A percentile compares a stretch with the other conserved stretches of the same genome.
These are phyloP conservation scores for Microplitis mediator DNA, from an alignment of 1,140 invertebrate genomes.

Conservation along the genomic window DNA sequence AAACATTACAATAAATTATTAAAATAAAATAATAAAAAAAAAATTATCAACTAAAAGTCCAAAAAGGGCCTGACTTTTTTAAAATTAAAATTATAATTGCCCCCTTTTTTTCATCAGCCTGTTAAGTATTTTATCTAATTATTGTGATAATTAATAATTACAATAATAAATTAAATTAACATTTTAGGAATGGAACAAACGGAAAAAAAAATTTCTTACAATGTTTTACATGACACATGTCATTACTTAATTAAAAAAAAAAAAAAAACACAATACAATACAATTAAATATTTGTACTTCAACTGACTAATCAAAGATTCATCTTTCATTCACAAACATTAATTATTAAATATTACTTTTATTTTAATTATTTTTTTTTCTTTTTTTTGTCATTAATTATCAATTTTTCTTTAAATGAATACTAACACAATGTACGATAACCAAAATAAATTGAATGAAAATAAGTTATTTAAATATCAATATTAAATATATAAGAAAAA, in stretches of 20 bases:
- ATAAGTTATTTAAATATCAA: not conserved
- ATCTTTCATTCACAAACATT: constrained; percentile 19
- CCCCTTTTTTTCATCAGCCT: constrained; percentile 29
- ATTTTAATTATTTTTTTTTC: constrained; percentile 34
- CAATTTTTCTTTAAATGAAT: not conserved
- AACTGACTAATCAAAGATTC: constrained; percentile 60
- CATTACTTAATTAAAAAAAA: constrained; percentile 48
- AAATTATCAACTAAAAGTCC: not conserved
- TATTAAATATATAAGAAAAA: not conserved
- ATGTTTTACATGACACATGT: constrained; percentile 43
- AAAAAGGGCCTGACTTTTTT: not conserved
- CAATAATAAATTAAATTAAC: constrained; percentile 1
- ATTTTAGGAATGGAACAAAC: constrained; percentile 52
- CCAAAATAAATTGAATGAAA: not conserved
- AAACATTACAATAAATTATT: not conserved
- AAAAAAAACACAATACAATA: constrained; percentile 53
- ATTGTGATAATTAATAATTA: constrained; percentile 28
- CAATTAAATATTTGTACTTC: constrained; percentile 63
- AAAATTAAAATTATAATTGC: constrained; percentile 23
- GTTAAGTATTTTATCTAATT: constrained; percentile 47
- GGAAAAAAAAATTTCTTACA: constrained; percentile 32
- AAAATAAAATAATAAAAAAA: constrained; percentile 16
- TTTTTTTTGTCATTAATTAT: constrained; percentile 16
- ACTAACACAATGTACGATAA: not conserved
- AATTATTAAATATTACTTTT: constrained; percentile 1